These are phyloP conservation scores for Lingula anatina DNA, from an alignment of 2,888 invertebrate genomes.

Conservation along the genomic window DNA sequence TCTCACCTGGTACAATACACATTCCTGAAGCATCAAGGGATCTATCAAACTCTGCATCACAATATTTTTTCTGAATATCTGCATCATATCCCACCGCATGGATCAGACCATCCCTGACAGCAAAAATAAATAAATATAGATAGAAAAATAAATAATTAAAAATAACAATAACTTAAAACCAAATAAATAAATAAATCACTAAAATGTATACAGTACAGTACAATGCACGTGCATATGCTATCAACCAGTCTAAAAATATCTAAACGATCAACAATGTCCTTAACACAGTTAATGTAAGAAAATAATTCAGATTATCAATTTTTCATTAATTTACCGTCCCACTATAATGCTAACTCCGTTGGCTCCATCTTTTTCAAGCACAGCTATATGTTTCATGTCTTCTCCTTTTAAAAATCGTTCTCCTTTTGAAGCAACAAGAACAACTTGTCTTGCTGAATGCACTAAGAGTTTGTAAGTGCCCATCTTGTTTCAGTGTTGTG, in stretches of 20 bases:
- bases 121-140: too few relatives aligned
- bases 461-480: constrained; percentile 50
- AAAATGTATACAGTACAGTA: too few relatives aligned
- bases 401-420: constrained; percentile 39
- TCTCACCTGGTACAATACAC: constrained; percentile 53
- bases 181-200: too few relatives aligned
- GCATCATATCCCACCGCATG: constrained; percentile 50
- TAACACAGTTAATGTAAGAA: too few relatives aligned
- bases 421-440: constrained; percentile 48
- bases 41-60: constrained; percentile 33
- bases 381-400: constrained; percentile 45
- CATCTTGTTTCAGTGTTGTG: too few relatives aligned
- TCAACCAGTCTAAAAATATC: too few relatives aligned
- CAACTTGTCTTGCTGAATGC: constrained; percentile 53
- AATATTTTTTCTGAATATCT: constrained; percentile 38
- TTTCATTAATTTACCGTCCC: constrained; percentile 28
- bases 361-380: constrained; percentile 35
- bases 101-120: constrained; percentile 50
- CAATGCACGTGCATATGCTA: too few relatives aligned
- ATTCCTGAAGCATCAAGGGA: constrained; percentile 53
- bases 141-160: too few relatives aligned
- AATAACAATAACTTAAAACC: too few relatives aligned
- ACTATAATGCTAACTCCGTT: constrained; percentile 40
- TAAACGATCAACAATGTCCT: too few relatives aligned
- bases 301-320: too few relatives aligned